Percentiles rank a stretch among this genome's conserved stretches.
phyloP scores from a whole-genome alignment of 2,113 vertebrate species.

The Ursus arctos region DNA sequence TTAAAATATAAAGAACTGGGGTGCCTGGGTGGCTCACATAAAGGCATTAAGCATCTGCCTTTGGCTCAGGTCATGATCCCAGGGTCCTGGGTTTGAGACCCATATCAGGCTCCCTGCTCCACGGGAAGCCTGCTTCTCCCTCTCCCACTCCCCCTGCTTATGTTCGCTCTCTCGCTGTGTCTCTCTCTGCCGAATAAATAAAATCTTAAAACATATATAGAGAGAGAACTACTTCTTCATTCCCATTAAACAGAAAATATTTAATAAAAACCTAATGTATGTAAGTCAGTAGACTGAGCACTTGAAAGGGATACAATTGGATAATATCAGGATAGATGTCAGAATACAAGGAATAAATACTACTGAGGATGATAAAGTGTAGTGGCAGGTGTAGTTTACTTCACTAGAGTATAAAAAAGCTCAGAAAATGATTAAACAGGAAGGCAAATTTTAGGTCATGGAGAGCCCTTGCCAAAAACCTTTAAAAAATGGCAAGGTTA shows the following conservation, averaged over 20 bases:
- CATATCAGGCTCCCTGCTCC: no score
- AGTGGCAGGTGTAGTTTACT: background rate
- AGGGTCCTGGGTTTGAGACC: no score
- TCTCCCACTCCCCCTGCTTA: no score
- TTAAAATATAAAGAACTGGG: constrained; percentile 30
- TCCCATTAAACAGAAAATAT: constrained; percentile 51
- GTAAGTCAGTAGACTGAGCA: background rate
- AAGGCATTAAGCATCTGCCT: no score
- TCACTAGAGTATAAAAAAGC: background rate
- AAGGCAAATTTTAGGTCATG: constrained; percentile 27
- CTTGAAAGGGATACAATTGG: background rate
- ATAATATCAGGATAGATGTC: background rate
- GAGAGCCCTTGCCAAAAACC: constrained; percentile 8
- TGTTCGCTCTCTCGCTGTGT: no score
- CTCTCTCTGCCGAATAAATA: no score
- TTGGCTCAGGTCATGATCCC: no score
- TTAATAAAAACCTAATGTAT: constrained; percentile 3
- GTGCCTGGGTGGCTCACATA: no score
- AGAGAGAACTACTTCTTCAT: constrained; percentile 48
- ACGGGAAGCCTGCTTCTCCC: no score
- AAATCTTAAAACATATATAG: background rate
- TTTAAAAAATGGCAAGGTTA: constrained; percentile 21
- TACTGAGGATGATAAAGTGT: background rate
- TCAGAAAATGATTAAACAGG: constrained; percentile 43
- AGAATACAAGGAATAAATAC: background rate